These are phyloP conservation scores for Rynchops niger DNA, from an alignment of 2,113 vertebrate genomes.

Conservation along the genomic window DNA sequence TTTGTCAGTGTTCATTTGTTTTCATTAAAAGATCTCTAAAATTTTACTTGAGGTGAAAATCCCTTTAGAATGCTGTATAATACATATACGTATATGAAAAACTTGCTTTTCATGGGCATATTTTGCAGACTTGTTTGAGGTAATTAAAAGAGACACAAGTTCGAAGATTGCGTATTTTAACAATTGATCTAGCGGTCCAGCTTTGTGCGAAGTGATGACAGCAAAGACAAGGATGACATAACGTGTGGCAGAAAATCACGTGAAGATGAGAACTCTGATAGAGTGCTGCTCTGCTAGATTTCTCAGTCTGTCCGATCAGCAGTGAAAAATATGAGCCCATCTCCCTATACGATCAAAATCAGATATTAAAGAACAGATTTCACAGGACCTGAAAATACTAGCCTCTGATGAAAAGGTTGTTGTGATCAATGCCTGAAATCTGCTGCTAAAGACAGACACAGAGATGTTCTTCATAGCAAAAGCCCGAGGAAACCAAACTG, in stretches of 20 bases:
- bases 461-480: not conserved
- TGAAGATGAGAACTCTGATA: not conserved
- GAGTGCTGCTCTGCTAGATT: not conserved
- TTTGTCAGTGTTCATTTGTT: not conserved
- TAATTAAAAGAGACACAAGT: not conserved
- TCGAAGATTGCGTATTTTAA: not conserved
- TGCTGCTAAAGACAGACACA: not conserved
- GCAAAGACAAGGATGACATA: not conserved
- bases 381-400: not conserved
- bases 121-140: not conserved
- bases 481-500: not conserved
- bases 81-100: not conserved
- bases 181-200: not conserved
- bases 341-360: fast-evolving
- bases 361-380: not conserved
- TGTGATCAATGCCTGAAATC: not conserved
- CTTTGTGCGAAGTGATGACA: fast-evolving
- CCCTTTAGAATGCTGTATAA: not conserved
- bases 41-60: not conserved
- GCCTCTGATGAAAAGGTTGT: not conserved
- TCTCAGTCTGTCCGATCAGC: not conserved
- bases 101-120: not conserved
- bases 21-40: not conserved
- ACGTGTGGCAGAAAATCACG: not conserved
- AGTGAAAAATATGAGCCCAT: not conserved